A percentile compares a stretch with the other conserved stretches of the same genome.
These are phyloP conservation scores for Rutilus rutilus DNA, from an alignment of 2,113 vertebrate species.

Conservation along the genomic window DNA sequence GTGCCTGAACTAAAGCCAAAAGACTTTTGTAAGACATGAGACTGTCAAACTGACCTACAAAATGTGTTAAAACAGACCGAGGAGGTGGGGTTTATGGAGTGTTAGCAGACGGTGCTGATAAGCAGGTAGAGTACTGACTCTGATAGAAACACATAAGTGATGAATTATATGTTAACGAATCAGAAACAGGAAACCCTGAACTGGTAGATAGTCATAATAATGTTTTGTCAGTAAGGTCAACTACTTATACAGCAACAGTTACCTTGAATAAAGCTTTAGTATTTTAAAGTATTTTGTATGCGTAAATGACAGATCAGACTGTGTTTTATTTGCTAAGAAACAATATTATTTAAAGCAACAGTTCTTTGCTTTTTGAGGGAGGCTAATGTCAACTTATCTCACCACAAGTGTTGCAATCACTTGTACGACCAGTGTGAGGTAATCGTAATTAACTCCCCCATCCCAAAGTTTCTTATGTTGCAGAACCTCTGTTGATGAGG, in stretches of 20 bases:
- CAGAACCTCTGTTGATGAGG: constrained; percentile 35
- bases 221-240: not conserved
- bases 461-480: not conserved
- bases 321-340: not conserved
- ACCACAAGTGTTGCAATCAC: constrained; percentile 27
- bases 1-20: constrained; percentile 17
- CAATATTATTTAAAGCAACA: not conserved
- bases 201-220: not conserved
- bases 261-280: not conserved
- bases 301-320: not conserved
- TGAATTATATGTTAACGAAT: not conserved
- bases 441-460: not conserved
- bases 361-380: not conserved
- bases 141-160: not conserved
- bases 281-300: not conserved
- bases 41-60: constrained; percentile 3
- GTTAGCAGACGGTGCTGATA: constrained; percentile 5
- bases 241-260: not conserved
- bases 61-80: not conserved
- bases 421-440: constrained; percentile 9
- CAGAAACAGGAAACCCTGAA: not conserved
- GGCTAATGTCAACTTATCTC: not conserved
- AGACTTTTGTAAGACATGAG: constrained; percentile 17
- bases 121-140: constrained; percentile 18
- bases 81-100: constrained; percentile 39